Evolutionary conservation across 2,888 invertebrate species (phyloP), one percentile per base, ranked within the genome.

Genomic region (Eupithecia exiguata): DNA sequence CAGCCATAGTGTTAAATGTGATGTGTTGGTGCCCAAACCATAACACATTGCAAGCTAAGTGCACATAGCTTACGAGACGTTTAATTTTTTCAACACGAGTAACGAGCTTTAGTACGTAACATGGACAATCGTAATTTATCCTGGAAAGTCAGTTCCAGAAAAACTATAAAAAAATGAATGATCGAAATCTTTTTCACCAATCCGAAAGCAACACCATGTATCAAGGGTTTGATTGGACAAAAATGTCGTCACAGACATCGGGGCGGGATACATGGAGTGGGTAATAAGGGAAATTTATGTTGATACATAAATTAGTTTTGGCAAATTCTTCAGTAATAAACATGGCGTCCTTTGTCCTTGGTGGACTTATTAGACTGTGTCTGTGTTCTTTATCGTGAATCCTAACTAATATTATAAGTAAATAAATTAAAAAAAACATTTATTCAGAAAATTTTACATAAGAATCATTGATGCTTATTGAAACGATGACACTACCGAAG

Each of bases 261-360:
- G 35, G 18, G 5, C 9, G n/a, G 30, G 30, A 30, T 43, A 43
- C 7, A 35, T 65, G 63, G 65, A 63, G 63, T 12, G 16, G 65
- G 21, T 21, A 5, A 65, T 40, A 65, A 65, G 40, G 65, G 40
- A 65, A 65, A 65, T 40, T 40, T 65, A 65, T 65, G 65, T 65
- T 40, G 65, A 65, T 40, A 40, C 10, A 65, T 65, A 36, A 38
- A 12, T 10, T 65, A 65, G 40, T 65, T 65, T 65, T 40, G 65
- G 14, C 65, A 65, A 65, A 65, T 40, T 40, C 65, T 40, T 40
- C 14, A 21, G 12, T 21, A 65, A 38, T 65, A 65, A 65, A 65
- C n/a, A 65, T 65, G 40, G 38, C 65, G n/a, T 65, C 10, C 53
- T 21, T 53, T 53, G 21, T 21, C 53, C 53, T 53, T 53, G 10